Evolutionary conservation across 92 coral and sea anemone species (phyloP).

Genomic region (Bergia puertoricense): DNA sequence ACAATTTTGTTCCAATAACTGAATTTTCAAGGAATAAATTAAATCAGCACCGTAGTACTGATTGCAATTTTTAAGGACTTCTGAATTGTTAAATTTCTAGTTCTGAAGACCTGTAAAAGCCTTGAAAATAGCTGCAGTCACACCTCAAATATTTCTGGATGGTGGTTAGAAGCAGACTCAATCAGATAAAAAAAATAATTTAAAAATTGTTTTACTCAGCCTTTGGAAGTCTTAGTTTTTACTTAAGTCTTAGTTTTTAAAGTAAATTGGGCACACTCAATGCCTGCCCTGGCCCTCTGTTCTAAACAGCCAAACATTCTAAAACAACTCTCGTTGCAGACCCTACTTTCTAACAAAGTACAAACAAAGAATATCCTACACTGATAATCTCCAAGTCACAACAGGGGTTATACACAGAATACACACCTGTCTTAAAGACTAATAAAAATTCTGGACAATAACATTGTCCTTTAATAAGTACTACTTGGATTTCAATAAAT

Average conservation of each 20-base stretch:
- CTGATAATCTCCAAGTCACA: conserved; percentile 10
- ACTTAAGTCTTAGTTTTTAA: too few species aligned
- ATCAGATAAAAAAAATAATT: neutral
- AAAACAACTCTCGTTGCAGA: neutral
- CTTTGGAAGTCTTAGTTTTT: neutral
- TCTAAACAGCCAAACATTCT: neutral
- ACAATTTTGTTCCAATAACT: too few species aligned
- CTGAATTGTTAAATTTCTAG: too few species aligned
- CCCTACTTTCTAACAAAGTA: neutral
- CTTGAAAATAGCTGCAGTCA: neutral
- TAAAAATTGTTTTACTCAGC: neutral
- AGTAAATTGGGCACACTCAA: neutral
- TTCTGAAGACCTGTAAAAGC: too few species aligned
- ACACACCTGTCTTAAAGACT: conserved; percentile 38
- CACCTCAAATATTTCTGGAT: neutral
- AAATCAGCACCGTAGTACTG: too few species aligned
- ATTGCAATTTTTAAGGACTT: too few species aligned
- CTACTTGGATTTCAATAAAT: conserved; percentile 30
- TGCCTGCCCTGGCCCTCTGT: neutral
- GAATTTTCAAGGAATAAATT: too few species aligned
- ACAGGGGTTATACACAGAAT: conserved; percentile 1
- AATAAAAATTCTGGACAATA: conserved; percentile 39
- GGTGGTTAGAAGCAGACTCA: neutral
- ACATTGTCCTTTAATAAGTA: conserved; percentile 9
- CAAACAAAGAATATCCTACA: neutral